Base-by-base conservation (phyloP, 1,140 invertebrate genomes). In the Aradophagus sp. region DNA sequence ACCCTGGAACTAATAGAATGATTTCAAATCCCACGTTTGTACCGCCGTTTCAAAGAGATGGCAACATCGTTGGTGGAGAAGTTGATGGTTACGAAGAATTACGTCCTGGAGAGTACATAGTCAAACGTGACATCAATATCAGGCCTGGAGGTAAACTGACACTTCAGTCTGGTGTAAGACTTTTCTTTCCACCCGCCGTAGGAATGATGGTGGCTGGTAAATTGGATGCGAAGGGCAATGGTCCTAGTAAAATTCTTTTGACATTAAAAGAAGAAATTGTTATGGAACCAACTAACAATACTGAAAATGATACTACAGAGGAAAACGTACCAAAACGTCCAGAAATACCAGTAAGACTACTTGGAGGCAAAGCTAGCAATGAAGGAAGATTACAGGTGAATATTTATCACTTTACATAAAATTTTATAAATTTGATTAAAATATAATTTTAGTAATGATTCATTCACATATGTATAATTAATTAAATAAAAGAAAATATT, bases 191-290 rank as follows among this genome's bases (percentile, higher is more conserved):
- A 36, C 92, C 96, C 34, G 92, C 94, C 20, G 92, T 99, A 31
- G 98, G 98, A 10, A 96, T 99, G 88, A 97, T 99, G 92, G 92
- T 99, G 2, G 95, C 95, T 26, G 97, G 97, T 3, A 91, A 92
- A 78, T 80, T 99, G 20, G 93, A 96, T 73, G 94, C 94, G 0
- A 87, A 91, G 71, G 94, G 94, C 0, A 89, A 89, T 47, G 86
- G 89, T 15, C 92, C 92, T 0, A 92, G 90, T 73, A 91, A 93
- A 74, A 94, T 93, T 48, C 87, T 89, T 35, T 90, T 95, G 70
- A 95, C 92, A 1, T 80, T 93, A 5, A 93, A 93, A 74, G 89
- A 94, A 80, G 92, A 93, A 76, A 86, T 90, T 7, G 79, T 87
- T 12, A 88, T 91, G 75, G 85, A 86, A 13, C 87, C 87, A 15